Evolutionary conservation across 1,140 invertebrate genomes (phyloP).

Genomic region (Monochamus saltuarius): DNA sequence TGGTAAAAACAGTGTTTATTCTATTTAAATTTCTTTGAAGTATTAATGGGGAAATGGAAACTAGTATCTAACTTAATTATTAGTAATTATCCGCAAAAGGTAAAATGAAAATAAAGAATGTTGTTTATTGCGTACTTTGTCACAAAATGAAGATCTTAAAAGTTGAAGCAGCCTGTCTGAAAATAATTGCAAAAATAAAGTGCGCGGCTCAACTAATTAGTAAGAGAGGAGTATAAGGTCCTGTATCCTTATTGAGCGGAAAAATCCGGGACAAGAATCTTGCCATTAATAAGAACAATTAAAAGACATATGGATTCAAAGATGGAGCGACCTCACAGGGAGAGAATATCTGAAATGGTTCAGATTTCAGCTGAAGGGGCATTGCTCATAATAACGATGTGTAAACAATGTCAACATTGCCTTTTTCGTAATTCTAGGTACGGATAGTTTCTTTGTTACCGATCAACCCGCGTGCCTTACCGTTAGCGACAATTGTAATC

Average conservation of each 20-base stretch:
- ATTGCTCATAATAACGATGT: slow-evolving; percentile 47
- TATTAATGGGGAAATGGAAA: slow-evolving; percentile 5
- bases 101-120: slow-evolving; percentile 19
- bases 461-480: slow-evolving; percentile 44
- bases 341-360: slow-evolving; percentile 47
- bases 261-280: slow-evolving; percentile 39
- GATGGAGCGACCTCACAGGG: slow-evolving; percentile 43
- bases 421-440: slow-evolving; percentile 50
- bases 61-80: slow-evolving; percentile 22
- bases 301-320: slow-evolving; percentile 40
- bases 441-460: slow-evolving; percentile 44
- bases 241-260: slow-evolving; percentile 32
- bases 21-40: no score
- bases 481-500: slow-evolving; percentile 50
- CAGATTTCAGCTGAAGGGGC: slow-evolving; percentile 43
- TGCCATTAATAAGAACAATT: slow-evolving; percentile 44
- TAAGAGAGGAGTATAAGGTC: slow-evolving; percentile 13
- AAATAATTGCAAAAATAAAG: slow-evolving; percentile 28
- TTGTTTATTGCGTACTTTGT: slow-evolving; percentile 7
- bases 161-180: slow-evolving; percentile 20
- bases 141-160: slow-evolving; percentile 36
- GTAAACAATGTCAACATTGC: slow-evolving; percentile 42
- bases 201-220: slow-evolving; percentile 29
- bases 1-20: no score
- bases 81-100: slow-evolving; percentile 14